Evolutionary conservation across 2,888 invertebrate species (phyloP).

Genomic region (Erebia aethiops): DNA sequence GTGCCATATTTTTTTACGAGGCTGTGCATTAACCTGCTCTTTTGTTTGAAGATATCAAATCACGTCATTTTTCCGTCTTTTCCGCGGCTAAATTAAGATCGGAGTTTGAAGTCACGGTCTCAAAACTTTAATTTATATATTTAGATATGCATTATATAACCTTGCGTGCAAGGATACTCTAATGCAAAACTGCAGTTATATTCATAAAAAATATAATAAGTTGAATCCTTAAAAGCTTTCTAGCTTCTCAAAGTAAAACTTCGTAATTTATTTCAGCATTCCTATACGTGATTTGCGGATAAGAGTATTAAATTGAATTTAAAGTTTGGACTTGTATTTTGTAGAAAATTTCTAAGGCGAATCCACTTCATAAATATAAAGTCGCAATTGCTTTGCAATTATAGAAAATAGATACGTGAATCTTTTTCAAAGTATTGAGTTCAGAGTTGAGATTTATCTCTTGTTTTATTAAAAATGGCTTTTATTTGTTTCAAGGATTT

Average conservation of each 20-base stretch:
- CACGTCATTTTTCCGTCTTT: no score
- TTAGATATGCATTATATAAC: neutral
- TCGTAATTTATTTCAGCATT: constrained; percentile 1
- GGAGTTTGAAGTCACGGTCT: neutral
- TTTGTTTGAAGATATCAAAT: no score
- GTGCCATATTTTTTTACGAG: no score
- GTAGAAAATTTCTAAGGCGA: neutral
- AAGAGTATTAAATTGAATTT: constrained; percentile 1
- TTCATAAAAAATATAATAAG: constrained; percentile 7
- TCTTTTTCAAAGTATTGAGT: neutral
- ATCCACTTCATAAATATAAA: neutral
- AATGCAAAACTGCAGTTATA: constrained; percentile 3
- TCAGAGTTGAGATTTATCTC: neutral
- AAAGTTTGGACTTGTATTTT: neutral
- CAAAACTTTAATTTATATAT: neutral
- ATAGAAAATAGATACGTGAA: neutral
- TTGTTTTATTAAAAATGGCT: neutral
- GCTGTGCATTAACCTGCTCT: no score
- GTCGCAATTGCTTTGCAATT: neutral
- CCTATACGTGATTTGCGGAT: constrained; percentile 7
- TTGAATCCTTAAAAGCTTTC: neutral
- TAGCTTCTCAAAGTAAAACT: neutral
- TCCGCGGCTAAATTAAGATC: no score
- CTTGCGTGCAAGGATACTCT: neutral
- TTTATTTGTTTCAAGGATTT: neutral